Percentiles rank a stretch among this genome's conserved stretches.
These are phyloP conservation scores for Cosmopolites sordidus DNA, from an alignment of 2,888 invertebrate species.

Conservation along the genomic window DNA sequence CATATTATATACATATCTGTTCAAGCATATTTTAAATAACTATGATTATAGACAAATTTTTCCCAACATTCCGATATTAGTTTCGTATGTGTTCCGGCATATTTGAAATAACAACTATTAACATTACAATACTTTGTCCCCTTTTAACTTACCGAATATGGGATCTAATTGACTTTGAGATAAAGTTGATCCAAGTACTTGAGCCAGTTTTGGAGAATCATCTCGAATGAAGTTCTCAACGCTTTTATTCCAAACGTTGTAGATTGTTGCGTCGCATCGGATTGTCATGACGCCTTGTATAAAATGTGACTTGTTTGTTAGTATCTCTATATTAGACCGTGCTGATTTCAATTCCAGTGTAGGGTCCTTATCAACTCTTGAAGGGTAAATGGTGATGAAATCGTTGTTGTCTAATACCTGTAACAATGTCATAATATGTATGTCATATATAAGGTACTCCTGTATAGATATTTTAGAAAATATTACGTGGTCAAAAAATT, in stretches of 20 bases:
- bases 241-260: slow-evolving; percentile 38
- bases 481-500: no score
- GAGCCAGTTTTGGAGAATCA: slow-evolving; percentile 42
- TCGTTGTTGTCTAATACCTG: slow-evolving; percentile 37
- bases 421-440: no score
- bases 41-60: no score
- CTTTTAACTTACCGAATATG: slow-evolving; percentile 17
- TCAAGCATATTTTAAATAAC: no score
- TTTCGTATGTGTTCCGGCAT: no score
- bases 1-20: no score
- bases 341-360: slow-evolving; percentile 37
- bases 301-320: slow-evolving; percentile 40
- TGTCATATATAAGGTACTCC: no score
- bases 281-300: slow-evolving; percentile 39
- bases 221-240: slow-evolving; percentile 40
- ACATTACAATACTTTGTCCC: no score
- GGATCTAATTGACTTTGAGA: slow-evolving; percentile 41
- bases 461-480: no score
- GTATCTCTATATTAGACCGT: slow-evolving; percentile 40
- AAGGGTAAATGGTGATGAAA: slow-evolving; percentile 35
- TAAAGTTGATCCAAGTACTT: slow-evolving; percentile 46
- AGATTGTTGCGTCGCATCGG: slow-evolving; percentile 41
- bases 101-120: no score
- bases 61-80: no score
- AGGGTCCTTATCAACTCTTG: slow-evolving; percentile 32